Evolutionary conservation across 2,888 invertebrate genomes (phyloP).

Genomic region (Tetragonula carbonaria): DNA sequence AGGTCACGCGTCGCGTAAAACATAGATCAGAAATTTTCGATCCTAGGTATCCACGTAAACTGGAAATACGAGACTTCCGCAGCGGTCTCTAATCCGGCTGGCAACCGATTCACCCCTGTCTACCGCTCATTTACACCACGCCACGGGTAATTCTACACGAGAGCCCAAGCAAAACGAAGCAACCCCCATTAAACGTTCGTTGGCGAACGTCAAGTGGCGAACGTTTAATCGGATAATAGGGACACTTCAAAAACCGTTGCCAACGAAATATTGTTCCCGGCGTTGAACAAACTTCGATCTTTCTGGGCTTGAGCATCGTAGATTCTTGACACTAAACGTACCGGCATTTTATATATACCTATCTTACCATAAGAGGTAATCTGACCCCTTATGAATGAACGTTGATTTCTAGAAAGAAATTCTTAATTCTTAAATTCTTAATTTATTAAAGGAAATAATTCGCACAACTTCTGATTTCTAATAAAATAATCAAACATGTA

Average conservation of each 20-base stretch:
- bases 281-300: background rate
- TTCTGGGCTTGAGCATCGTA: background rate
- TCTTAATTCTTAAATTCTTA: too few species aligned
- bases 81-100: slow-evolving; percentile 34
- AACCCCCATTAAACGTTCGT: slow-evolving; percentile 47
- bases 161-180: slow-evolving; percentile 45
- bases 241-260: slow-evolving; percentile 4
- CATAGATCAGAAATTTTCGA: slow-evolving; percentile 26
- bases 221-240: slow-evolving; percentile 47
- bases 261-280: background rate
- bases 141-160: slow-evolving; percentile 49
- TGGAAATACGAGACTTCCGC: slow-evolving; percentile 39
- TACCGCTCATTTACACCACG: slow-evolving; percentile 48
- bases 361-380: too few species aligned
- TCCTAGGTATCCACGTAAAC: slow-evolving; percentile 11
- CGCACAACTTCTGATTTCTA: too few species aligned
- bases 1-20: slow-evolving; percentile 2
- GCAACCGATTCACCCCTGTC: slow-evolving; percentile 46
- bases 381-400: too few species aligned
- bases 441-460: too few species aligned
- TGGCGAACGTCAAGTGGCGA: slow-evolving; percentile 48
- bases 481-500: too few species aligned
- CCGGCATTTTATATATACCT: too few species aligned
- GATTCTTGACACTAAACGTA: too few species aligned
- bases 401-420: too few species aligned